A percentile compares a stretch with the other conserved stretches of the same genome.
Evolutionary conservation across 2,113 vertebrate genomes (phyloP).

Genomic region (Engraulis encrasicolus): DNA sequence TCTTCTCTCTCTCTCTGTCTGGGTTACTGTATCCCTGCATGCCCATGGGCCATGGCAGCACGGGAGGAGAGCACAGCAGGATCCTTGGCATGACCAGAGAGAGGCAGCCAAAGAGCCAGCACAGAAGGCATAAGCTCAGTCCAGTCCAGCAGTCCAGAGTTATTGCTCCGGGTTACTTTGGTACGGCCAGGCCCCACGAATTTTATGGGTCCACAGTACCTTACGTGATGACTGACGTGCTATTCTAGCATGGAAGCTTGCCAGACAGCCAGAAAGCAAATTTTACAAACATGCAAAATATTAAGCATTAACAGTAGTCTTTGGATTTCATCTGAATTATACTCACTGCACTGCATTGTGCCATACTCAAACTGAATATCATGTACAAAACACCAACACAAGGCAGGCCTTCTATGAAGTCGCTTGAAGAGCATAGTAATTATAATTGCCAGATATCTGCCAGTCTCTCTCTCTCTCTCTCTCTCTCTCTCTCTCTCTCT

Average conservation of each 20-base stretch:
- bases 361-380: too few species aligned
- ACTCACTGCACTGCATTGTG: too few species aligned
- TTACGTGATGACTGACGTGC: too few species aligned
- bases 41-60: not conserved
- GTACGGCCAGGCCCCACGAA: too few species aligned
- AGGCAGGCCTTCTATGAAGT: not conserved
- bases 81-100: not conserved
- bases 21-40: not conserved
- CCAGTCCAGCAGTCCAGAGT: not conserved
- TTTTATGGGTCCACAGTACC: too few species aligned
- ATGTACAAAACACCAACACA: not conserved
- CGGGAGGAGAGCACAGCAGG: constrained; percentile 5
- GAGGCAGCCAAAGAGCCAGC: not conserved
- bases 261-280: too few species aligned
- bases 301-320: too few species aligned
- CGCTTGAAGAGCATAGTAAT: not conserved
- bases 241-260: too few species aligned
- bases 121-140: not conserved
- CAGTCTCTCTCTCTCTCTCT: constrained; percentile 26
- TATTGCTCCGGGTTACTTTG: too few species aligned
- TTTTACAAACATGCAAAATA: too few species aligned
- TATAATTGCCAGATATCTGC: constrained; percentile 16
- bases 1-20: constrained; percentile 58
- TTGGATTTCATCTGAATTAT: too few species aligned
- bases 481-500: constrained; percentile 22